Evolutionary conservation across 2,113 vertebrate species (phyloP).

Genomic region (Vidua chalybeata): DNA sequence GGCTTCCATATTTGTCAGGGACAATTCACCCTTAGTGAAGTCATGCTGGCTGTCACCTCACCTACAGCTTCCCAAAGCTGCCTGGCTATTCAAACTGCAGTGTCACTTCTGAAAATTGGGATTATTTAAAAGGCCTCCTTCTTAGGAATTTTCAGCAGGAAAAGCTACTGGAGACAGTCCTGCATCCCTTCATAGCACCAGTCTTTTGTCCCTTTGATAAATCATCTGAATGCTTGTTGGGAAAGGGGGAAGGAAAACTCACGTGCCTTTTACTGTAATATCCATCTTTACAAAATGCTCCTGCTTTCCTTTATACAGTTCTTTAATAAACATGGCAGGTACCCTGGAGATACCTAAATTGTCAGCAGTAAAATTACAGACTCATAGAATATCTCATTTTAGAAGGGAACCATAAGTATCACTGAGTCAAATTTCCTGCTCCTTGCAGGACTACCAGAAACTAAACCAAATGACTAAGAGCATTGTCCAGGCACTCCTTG

Average conservation of each 20-base stretch:
- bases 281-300: neutral
- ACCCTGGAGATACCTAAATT: neutral
- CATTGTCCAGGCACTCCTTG: neutral
- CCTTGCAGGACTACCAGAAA: neutral
- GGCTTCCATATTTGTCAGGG: neutral
- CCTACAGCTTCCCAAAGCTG: neutral
- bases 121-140: neutral
- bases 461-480: neutral
- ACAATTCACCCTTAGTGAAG: neutral
- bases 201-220: neutral
- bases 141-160: neutral
- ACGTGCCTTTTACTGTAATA: neutral
- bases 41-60: neutral
- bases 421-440: neutral
- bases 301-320: neutral
- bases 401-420: neutral
- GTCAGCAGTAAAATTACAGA: neutral
- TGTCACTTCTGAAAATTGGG: neutral
- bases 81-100: neutral
- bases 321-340: neutral
- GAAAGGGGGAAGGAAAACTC: neutral
- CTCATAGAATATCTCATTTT: neutral
- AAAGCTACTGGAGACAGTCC: neutral
- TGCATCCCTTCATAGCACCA: accelerated
- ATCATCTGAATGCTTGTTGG: neutral